Evolutionary conservation across 2,797 vertebrate species (phyloP).

Genomic region (Pangasius larnaudii): DNA sequence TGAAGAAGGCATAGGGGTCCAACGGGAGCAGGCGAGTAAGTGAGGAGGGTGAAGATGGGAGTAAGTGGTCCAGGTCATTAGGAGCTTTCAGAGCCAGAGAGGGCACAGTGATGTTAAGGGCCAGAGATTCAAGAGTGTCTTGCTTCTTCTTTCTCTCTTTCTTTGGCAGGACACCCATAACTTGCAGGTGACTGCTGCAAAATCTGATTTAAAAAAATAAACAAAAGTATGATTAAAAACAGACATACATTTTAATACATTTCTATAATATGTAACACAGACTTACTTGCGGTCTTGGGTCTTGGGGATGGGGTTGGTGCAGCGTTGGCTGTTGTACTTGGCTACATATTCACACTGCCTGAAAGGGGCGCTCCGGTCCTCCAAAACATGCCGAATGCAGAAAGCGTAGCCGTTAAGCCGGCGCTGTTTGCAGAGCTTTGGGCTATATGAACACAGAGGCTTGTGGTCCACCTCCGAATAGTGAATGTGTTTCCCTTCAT

Average conservation of each 20-base stretch:
- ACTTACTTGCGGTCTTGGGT: slow-evolving; percentile 99
- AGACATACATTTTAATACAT: too few relatives aligned
- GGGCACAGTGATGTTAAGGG: slow-evolving; percentile 95
- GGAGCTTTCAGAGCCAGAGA: slow-evolving; percentile 91
- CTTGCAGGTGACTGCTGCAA: slow-evolving; percentile 99
- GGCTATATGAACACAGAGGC: slow-evolving; percentile 99
- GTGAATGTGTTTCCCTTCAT: slow-evolving; percentile 99
- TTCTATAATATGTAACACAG: slow-evolving; percentile 58
- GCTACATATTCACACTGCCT: slow-evolving; percentile 99
- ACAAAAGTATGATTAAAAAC: not conserved
- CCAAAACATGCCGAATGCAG: slow-evolving; percentile 99
- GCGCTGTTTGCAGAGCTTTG: slow-evolving; percentile 99
- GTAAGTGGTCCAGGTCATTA: slow-evolving; percentile 91
- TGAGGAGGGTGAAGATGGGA: slow-evolving; percentile 88
- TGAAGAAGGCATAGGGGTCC: slow-evolving; percentile 94
- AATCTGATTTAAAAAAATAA: slow-evolving; percentile 79
- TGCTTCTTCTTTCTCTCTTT: slow-evolving; percentile 99
- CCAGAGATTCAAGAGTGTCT: slow-evolving; percentile 91
- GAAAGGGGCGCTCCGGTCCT: slow-evolving; percentile 99
- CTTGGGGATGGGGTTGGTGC: slow-evolving; percentile 99
- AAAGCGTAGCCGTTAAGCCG: slow-evolving; percentile 99
- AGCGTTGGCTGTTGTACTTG: slow-evolving; percentile 99
- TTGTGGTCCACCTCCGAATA: slow-evolving; percentile 99
- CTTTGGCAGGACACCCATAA: slow-evolving; percentile 98
- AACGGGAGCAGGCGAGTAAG: slow-evolving; percentile 82